Percentiles rank a stretch among this genome's conserved stretches.
These are phyloP conservation scores for Epinotia bilunana DNA, from an alignment of 2,888 invertebrate species.

Conservation along the genomic window DNA sequence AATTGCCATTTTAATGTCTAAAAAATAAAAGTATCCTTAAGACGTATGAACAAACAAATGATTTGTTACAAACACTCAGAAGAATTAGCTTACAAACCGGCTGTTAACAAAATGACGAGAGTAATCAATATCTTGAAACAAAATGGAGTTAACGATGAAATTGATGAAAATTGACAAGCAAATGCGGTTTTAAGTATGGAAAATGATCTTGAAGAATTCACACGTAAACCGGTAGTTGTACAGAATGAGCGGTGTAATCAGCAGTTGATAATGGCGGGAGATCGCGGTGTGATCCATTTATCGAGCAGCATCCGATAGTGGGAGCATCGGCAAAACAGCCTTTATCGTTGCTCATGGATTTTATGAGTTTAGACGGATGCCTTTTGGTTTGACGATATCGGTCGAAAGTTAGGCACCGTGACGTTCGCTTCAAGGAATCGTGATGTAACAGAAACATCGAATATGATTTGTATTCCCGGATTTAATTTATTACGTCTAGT, in stretches of 20 bases:
- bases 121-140: neutral
- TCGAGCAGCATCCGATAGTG: constrained; percentile 39
- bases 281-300: constrained; percentile 51
- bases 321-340: constrained; percentile 29
- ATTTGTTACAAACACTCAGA: neutral
- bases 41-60: neutral
- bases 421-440: neutral
- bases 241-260: constrained; percentile 51
- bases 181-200: constrained; percentile 12
- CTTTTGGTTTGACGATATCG: neutral
- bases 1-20: neutral
- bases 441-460: neutral
- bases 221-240: constrained; percentile 35
- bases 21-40: neutral
- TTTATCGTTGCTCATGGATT: neutral
- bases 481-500: too few species aligned
- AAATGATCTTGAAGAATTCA: constrained; percentile 19
- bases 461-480: neutral
- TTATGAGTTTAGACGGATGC: neutral
- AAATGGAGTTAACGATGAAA: constrained; percentile 10
- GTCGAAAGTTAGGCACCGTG: neutral
- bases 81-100: neutral
- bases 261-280: constrained; percentile 52
- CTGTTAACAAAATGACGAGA: neutral
- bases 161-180: constrained; percentile 18